Conservation (phyloP, 2,113 vertebrate genomes). For the Sisor rabdophorus region DNA sequence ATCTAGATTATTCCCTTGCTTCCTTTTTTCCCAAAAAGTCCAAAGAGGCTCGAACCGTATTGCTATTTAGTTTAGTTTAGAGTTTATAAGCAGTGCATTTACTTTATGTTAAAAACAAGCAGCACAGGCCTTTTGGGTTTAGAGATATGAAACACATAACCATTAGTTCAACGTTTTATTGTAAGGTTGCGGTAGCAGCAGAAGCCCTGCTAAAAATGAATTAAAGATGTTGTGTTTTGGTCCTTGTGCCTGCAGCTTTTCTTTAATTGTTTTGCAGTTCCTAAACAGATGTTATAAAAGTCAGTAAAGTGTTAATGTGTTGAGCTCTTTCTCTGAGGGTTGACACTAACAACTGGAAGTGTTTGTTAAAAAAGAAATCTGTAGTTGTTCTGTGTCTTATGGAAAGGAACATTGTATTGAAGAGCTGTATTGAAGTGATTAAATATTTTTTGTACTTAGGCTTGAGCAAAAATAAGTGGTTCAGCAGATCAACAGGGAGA, state of each 20-base stretch:
- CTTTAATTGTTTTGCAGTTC: constrained; percentile 27
- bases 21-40: background rate
- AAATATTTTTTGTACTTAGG: no score
- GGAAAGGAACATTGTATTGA: no score
- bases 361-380: background rate
- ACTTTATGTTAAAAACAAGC: constrained; percentile 4
- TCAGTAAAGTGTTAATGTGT: constrained; percentile 21
- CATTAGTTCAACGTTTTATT: background rate
- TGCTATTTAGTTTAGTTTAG: no score
- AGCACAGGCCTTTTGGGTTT: background rate
- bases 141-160: background rate
- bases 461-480: no score
- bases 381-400: background rate
- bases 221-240: background rate
- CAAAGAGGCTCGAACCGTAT: constrained; percentile 9
- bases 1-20: constrained; percentile 12
- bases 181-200: background rate
- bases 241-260: background rate
- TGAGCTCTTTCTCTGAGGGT: constrained; percentile 25
- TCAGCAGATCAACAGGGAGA: no score
- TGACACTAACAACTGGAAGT: constrained; percentile 2
- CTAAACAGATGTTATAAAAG: constrained; percentile 22
- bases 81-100: background rate
- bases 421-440: no score
- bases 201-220: background rate